These are phyloP conservation scores for Oreochromis niloticus DNA, from an alignment of 2,113 vertebrate species.

Conservation along the genomic window DNA sequence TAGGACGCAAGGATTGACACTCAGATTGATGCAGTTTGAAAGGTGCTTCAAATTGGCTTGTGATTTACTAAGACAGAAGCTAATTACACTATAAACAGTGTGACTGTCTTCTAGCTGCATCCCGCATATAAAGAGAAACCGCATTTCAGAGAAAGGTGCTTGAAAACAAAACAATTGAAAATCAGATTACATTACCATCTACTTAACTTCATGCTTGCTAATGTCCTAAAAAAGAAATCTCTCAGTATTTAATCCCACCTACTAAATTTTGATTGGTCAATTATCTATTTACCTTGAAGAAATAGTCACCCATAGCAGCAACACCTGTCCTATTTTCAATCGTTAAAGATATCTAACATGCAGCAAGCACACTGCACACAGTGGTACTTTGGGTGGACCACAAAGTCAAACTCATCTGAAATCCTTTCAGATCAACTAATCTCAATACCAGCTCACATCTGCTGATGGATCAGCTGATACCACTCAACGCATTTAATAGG, in stretches of 20 bases:
- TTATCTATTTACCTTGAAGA: background rate
- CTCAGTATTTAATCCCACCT: background rate
- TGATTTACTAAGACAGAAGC: background rate
- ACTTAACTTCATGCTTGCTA: background rate
- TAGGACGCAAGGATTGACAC: background rate
- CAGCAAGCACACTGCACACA: background rate
- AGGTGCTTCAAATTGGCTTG: background rate
- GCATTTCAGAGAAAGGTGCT: background rate
- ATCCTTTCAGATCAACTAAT: background rate
- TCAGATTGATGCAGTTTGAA: background rate
- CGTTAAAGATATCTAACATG: background rate
- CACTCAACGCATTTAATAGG: background rate
- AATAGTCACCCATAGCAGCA: background rate
- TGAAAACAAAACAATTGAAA: background rate
- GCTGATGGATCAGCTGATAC: background rate
- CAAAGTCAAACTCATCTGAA: background rate
- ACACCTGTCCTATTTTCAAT: background rate
- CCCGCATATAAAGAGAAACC: background rate
- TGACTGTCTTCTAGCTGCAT: background rate
- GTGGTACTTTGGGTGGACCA: background rate
- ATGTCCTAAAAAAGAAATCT: background rate
- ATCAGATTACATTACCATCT: background rate
- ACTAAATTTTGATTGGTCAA: background rate
- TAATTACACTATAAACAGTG: slow-evolving; percentile 17
- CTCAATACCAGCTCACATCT: background rate